These are phyloP conservation scores for Penelope pileata DNA, from an alignment of 2,113 vertebrate species.

Conservation along the genomic window DNA sequence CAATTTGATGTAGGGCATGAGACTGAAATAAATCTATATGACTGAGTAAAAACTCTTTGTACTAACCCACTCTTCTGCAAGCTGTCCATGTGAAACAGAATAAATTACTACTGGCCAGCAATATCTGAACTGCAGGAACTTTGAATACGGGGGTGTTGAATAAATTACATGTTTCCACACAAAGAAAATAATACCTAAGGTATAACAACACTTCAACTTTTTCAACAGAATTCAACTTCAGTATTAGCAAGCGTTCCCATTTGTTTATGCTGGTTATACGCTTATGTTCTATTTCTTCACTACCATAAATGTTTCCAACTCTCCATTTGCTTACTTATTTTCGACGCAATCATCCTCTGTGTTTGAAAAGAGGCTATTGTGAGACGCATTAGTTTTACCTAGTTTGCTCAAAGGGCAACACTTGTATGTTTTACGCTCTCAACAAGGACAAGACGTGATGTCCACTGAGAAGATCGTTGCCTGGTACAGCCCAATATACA, in stretches of 20 bases:
- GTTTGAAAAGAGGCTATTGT: neutral
- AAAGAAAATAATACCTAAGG: neutral
- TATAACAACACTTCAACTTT: neutral
- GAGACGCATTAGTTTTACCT: neutral
- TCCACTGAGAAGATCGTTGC: neutral
- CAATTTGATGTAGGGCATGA: neutral
- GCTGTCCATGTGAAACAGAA: neutral
- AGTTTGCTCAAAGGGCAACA: neutral
- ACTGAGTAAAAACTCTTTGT: neutral
- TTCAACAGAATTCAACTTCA: neutral
- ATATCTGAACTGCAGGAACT: neutral
- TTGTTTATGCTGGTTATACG: neutral
- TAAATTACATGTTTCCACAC: neutral
- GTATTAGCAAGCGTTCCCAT: neutral
- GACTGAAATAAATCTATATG: neutral
- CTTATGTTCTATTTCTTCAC: neutral
- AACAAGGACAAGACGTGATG: neutral
- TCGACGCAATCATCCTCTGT: neutral
- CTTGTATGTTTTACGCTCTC: neutral
- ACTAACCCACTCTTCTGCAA: neutral
- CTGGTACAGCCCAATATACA: neutral
- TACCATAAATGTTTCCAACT: neutral
- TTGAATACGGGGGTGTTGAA: neutral
- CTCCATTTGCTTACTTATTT: neutral
- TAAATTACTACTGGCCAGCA: neutral